A percentile compares a stretch with the other conserved stretches of the same genome.
These are phyloP conservation scores for Trilocha varians DNA, from an alignment of 2,888 invertebrate species.

Conservation along the genomic window DNA sequence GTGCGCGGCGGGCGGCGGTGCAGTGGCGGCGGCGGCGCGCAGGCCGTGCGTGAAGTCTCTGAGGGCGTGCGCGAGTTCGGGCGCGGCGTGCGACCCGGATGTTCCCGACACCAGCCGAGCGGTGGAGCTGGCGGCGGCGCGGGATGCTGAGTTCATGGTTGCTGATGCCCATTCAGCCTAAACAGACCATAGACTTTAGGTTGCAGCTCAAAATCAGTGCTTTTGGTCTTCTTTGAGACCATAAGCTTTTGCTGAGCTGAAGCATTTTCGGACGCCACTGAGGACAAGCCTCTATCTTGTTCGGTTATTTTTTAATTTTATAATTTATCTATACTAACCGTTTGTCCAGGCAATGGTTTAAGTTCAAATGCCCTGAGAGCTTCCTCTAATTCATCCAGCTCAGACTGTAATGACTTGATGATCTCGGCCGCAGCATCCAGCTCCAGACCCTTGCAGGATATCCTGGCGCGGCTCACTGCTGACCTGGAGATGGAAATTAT, in stretches of 20 bases:
- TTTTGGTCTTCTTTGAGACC: no score
- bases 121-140: constrained; percentile 86
- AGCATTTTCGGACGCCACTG: no score
- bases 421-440: constrained; percentile 89
- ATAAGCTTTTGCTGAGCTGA: no score
- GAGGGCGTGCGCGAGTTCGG: constrained; percentile 83
- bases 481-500: constrained; percentile 42
- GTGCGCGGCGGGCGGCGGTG: constrained; percentile 59
- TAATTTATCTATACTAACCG: no score
- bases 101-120: constrained; percentile 90
- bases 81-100: constrained; percentile 82
- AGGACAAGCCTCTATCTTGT: no score
- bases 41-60: constrained; percentile 82
- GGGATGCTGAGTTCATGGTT: constrained; percentile 65
- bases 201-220: no score
- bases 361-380: constrained; percentile 82
- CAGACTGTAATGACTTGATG: constrained; percentile 84
- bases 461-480: constrained; percentile 77
- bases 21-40: constrained; percentile 83
- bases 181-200: not conserved
- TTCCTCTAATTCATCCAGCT: constrained; percentile 85
- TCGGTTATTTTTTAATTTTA: no score
- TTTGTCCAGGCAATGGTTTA: constrained; percentile 89
- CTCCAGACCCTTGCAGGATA: constrained; percentile 87
- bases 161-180: constrained; percentile 66